Percentiles rank a stretch among this genome's conserved stretches.
Evolutionary conservation across 2,113 vertebrate genomes (phyloP).

Genomic region (Myodes glareolus): DNA sequence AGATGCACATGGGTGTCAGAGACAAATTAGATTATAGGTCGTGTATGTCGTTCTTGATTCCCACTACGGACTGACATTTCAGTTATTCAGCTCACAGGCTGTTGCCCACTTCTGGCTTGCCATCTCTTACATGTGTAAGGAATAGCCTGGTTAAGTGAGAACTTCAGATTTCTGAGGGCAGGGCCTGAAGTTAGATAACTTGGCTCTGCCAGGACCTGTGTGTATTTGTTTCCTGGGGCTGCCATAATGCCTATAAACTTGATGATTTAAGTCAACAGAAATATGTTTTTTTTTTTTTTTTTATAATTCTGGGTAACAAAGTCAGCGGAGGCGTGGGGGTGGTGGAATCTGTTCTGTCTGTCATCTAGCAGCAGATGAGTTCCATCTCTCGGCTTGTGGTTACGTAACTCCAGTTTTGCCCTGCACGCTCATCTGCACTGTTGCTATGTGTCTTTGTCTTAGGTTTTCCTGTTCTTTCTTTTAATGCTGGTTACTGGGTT

Average conservation of each 20-base stretch:
- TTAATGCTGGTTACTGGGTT: background rate
- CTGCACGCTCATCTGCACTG: background rate
- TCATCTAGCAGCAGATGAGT: background rate
- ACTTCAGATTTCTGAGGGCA: background rate
- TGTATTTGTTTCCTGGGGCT: background rate
- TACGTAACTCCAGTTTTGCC: background rate
- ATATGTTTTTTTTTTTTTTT: background rate
- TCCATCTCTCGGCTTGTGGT: background rate
- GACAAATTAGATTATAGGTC: background rate
- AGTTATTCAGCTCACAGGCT: background rate
- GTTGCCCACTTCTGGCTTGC: background rate
- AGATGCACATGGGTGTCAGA: background rate
- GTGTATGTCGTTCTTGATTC: conserved; percentile 3
- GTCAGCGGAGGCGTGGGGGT: background rate
- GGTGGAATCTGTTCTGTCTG: background rate
- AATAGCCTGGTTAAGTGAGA: background rate
- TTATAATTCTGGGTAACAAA: background rate
- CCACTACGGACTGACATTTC: background rate
- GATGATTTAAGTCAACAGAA: background rate
- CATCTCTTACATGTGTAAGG: background rate
- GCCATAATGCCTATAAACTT: background rate
- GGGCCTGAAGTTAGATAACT: background rate
- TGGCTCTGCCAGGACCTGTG: background rate
- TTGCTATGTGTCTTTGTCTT: background rate
- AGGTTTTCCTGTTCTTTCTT: background rate